Base-by-base conservation (phyloP, 2,888 invertebrate genomes). In the Crematogaster levior region DNA sequence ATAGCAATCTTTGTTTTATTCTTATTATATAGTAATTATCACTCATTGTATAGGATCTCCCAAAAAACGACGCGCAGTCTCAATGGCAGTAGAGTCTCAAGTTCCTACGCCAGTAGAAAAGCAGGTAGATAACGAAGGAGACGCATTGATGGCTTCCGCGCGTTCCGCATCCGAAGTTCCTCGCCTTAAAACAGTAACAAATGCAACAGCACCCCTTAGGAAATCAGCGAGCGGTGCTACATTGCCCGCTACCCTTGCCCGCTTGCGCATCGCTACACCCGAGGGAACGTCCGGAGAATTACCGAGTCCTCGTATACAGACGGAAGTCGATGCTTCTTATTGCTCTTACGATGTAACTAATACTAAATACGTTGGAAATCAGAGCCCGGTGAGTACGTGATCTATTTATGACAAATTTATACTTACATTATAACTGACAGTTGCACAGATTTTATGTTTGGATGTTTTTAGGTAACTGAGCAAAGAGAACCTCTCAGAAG, bases 71-170 rank as follows among this genome's bases (percentile, higher is more conserved):
- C 92, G 95, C 40, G 95, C 95, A 3, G 95, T 95, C 5, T 95
- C 95, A 18, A 95, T 95, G 95, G 95, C 95, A 4, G 93, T 94
- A 1, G 95, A 94, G 83, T 92, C 94, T 0, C 94, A 93, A 79
- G 90, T 90, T 15, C 92, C 92, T 46, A 90, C 90, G 24, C 89
- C 92, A 15, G 84, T 90, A 37, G 95, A 95, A 81, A 94, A 94
- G 81, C 93, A 95, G 84, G 94, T 96, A n/a, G 97, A 97, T 84
- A 96, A 96, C 91, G 97, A 97, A 89, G 95, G 95, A 0, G 97
- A 97, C 84, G 96, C 95, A 58, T 92, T 95, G 66, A 95, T 95
- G 95, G 95, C 95, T 79, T 95, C 95, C 18, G 95, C 95, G 24
- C 95, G 95, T 79, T 96, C 95, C 24, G 95, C 93, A n/a, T 94